Conservation (phyloP, 2,888 invertebrate genomes). For the Carpatolechia fugitivella region DNA sequence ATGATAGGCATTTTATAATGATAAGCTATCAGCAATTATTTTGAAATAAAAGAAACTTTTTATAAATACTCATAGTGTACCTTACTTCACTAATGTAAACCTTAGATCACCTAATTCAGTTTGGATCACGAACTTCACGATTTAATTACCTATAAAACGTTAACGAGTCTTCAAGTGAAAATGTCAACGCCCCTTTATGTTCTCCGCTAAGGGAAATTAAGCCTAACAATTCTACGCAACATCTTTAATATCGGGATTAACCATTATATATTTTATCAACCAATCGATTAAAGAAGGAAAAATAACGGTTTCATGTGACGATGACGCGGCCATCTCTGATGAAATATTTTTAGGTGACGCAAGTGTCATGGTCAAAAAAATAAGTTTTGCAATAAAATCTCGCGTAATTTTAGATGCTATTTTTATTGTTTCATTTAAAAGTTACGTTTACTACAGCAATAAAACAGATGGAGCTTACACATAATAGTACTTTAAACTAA, state of each 20-base stretch:
- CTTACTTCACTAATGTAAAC: too few relatives aligned
- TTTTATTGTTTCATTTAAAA: background rate
- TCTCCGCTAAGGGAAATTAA: background rate
- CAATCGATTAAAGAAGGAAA: background rate
- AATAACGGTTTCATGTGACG: too few relatives aligned
- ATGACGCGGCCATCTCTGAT: too few relatives aligned
- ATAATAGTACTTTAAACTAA: background rate
- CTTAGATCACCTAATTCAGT: background rate
- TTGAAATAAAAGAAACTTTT: too few relatives aligned
- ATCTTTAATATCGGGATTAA: background rate
- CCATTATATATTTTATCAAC: background rate
- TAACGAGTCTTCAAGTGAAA: constrained; percentile 3
- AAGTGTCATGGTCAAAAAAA: too few relatives aligned
- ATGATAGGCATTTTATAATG: too few relatives aligned
- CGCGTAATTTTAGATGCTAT: too few relatives aligned
- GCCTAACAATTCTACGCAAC: background rate
- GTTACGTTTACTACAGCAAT: background rate
- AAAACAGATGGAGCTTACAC: background rate
- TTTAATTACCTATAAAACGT: background rate
- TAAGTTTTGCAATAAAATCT: too few relatives aligned
- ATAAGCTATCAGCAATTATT: too few relatives aligned
- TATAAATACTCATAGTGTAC: too few relatives aligned
- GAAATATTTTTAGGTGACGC: too few relatives aligned
- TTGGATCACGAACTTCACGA: background rate
- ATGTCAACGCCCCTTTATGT: constrained; percentile 3